Percentiles rank a stretch among this genome's conserved stretches.
Conservation (phyloP, 92 coral and sea anemone genomes). For the Nematostella vectensis region DNA sequence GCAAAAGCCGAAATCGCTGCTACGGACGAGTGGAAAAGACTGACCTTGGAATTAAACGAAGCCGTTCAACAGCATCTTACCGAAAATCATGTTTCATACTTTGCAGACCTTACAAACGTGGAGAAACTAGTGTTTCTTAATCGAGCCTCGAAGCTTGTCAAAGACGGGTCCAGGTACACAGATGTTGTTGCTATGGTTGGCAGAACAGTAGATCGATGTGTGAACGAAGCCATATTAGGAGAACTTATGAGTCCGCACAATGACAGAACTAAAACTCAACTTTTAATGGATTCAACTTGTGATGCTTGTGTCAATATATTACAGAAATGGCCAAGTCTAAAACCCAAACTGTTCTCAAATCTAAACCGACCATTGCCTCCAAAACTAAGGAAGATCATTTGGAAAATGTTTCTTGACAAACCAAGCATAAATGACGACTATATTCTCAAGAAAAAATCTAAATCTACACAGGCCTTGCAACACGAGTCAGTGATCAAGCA, state of each 20-base stretch:
- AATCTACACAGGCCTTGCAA: conserved; percentile 6
- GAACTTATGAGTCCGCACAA: conserved; percentile 46
- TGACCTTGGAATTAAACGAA: conserved; percentile 59
- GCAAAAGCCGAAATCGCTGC: conserved; percentile 59
- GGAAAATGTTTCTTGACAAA: conserved; percentile 59
- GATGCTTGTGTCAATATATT: conserved; percentile 44
- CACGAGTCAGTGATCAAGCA: conserved; percentile 47
- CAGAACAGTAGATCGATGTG: conserved; percentile 49
- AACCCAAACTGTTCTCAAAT: conserved; percentile 44
- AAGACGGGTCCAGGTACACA: conserved; percentile 35
- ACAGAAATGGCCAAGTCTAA: conserved; percentile 74
- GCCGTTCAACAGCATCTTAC: conserved; percentile 81
- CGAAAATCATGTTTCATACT: conserved; percentile 64
- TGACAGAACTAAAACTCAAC: conserved; percentile 50
- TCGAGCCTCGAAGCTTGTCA: conserved; percentile 72
- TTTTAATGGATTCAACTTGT: conserved; percentile 47
- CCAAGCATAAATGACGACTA: conserved; percentile 37
- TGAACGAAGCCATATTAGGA: conserved; percentile 48
- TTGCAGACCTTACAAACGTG: conserved; percentile 71
- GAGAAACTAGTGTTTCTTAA: conserved; percentile 75
- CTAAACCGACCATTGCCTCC: conserved; percentile 65
- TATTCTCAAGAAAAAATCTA: conserved; percentile 1
- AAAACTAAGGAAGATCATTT: conserved; percentile 48
- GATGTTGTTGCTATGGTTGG: conserved; percentile 49
- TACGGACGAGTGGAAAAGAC: conserved; percentile 69